Conservation (phyloP, 1,140 invertebrate genomes). For the Sarcophaga peregrina region DNA sequence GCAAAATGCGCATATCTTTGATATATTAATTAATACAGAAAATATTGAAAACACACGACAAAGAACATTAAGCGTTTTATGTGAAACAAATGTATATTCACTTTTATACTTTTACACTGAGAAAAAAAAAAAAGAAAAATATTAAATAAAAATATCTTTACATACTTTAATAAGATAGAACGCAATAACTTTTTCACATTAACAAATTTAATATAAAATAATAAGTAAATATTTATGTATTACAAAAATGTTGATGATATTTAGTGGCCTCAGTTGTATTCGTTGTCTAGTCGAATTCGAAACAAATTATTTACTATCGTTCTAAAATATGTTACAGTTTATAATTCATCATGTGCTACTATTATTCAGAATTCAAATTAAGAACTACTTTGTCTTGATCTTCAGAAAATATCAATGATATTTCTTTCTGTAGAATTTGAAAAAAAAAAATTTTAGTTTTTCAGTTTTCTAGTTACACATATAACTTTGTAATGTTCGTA, state of each 20-base stretch:
- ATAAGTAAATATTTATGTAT: background rate
- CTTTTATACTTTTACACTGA: conserved; percentile 40
- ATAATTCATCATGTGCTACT: too few relatives aligned
- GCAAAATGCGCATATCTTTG: conserved; percentile 42
- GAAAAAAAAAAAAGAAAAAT: conserved; percentile 24
- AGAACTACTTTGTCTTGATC: too few relatives aligned
- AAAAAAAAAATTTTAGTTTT: too few relatives aligned
- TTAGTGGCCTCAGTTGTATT: conserved; percentile 2
- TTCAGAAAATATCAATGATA: too few relatives aligned
- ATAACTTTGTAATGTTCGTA: too few relatives aligned
- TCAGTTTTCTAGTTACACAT: too few relatives aligned
- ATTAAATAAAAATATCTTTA: conserved; percentile 9
- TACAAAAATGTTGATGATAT: conserved; percentile 21
- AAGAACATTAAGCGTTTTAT: conserved; percentile 27
- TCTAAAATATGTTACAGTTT: background rate
- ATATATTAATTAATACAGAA: conserved; percentile 1
- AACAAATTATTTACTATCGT: background rate
- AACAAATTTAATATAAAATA: conserved; percentile 3
- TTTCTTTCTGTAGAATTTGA: too few relatives aligned
- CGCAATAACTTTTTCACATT: background rate
- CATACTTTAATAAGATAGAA: conserved; percentile 16
- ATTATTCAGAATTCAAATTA: too few relatives aligned
- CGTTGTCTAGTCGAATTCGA: background rate
- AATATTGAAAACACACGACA: conserved; percentile 19
- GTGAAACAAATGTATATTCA: conserved; percentile 33